phyloP scores from a whole-genome alignment of 2,888 invertebrate species.

The Epicampocera succincta region DNA sequence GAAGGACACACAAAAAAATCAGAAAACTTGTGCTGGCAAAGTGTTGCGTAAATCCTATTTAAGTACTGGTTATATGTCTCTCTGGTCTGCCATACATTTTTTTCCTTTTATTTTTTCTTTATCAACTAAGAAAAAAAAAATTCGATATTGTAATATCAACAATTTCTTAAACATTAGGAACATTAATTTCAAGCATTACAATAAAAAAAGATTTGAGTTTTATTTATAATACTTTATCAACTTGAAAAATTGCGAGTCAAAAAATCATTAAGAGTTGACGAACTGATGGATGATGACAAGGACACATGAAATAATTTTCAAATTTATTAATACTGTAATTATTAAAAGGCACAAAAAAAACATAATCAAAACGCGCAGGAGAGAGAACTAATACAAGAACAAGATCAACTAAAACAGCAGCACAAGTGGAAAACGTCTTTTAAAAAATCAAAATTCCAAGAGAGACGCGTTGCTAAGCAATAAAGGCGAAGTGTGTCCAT shows the following conservation, averaged over 20 bases:
- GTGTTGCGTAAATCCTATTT: conserved; percentile 76
- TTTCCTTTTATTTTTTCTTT: neutral
- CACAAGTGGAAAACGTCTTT: too few species aligned
- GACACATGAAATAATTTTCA: too few species aligned
- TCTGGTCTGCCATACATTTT: conserved; percentile 8
- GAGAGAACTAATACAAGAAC: too few species aligned
- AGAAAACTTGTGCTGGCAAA: conserved; percentile 73
- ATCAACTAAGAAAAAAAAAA: neutral
- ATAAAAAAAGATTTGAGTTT: conserved; percentile 1
- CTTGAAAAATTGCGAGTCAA: neutral
- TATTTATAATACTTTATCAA: conserved; percentile 14
- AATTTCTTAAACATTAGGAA: conserved; percentile 13
- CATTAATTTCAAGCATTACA: conserved; percentile 25
- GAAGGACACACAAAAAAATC: neutral
- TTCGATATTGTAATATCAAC: conserved; percentile 10
- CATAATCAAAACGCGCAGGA: too few species aligned
- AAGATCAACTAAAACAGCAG: too few species aligned
- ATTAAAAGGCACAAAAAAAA: too few species aligned
- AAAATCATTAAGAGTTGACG: neutral
- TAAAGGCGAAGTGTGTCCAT: too few species aligned
- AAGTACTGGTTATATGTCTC: conserved; percentile 71
- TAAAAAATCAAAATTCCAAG: too few species aligned
- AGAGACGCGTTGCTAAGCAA: too few species aligned
- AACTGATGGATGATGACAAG: neutral
- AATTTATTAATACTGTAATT: too few species aligned